Conservation (phyloP, 2,888 invertebrate species). For the Nezara viridula region DNA sequence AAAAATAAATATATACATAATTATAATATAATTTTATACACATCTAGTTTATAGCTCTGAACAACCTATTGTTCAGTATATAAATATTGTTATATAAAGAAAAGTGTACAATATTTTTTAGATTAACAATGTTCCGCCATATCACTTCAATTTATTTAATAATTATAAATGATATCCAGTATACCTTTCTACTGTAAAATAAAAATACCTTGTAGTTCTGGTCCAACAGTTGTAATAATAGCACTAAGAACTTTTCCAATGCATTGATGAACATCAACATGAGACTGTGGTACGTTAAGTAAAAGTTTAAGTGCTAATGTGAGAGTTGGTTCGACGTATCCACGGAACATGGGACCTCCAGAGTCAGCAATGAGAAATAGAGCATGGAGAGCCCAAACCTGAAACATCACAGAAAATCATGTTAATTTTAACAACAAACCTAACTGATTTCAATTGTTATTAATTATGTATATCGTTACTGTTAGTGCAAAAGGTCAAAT, state of each 20-base stretch:
- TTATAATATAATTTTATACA: too few species aligned
- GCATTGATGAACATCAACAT: slow-evolving; percentile 92
- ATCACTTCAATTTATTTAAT: too few species aligned
- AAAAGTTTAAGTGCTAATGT: slow-evolving; percentile 91
- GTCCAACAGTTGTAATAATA: slow-evolving; percentile 97
- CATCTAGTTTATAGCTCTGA: too few species aligned
- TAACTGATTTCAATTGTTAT: neutral
- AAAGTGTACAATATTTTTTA: too few species aligned
- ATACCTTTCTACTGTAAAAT: neutral
- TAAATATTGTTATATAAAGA: too few species aligned
- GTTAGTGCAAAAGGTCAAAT: too few species aligned
- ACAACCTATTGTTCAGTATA: too few species aligned
- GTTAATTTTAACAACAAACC: neutral
- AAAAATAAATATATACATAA: neutral
- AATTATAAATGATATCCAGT: neutral
- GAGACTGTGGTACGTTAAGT: slow-evolving; percentile 89
- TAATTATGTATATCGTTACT: too few species aligned
- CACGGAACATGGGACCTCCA: slow-evolving; percentile 98
- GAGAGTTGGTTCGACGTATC: slow-evolving; percentile 95
- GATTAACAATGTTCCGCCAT: too few species aligned
- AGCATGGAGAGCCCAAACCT: slow-evolving; percentile 97
- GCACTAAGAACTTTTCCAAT: slow-evolving; percentile 94
- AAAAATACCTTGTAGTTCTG: slow-evolving; percentile 88
- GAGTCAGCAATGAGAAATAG: slow-evolving; percentile 96
- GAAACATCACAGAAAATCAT: neutral